Percentiles rank a stretch among this genome's conserved stretches.
These are phyloP conservation scores for Lasioglossum marginatum DNA, from an alignment of 2,888 invertebrate genomes.

Conservation along the genomic window DNA sequence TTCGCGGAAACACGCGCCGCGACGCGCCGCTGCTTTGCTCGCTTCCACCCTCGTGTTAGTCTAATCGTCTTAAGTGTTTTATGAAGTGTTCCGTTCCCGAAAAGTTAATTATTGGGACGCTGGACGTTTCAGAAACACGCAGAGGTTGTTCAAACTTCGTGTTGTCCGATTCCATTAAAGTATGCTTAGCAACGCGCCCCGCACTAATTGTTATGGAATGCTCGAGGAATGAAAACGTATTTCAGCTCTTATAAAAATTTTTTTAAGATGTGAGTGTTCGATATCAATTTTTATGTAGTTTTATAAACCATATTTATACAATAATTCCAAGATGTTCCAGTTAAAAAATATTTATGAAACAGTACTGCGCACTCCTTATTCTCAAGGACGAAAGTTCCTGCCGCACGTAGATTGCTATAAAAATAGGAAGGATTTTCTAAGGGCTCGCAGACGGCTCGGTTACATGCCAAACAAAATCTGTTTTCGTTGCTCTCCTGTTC, in stretches of 20 bases:
- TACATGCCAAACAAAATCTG: not conserved
- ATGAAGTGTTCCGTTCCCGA: not conserved
- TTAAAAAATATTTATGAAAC: not conserved
- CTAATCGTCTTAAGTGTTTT: conserved; percentile 28
- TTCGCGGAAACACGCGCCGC: conserved; percentile 40
- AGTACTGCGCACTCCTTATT: not conserved
- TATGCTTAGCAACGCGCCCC: not conserved
- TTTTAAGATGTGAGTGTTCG: too few relatives aligned
- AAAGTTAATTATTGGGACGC: not conserved
- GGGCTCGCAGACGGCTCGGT: not conserved
- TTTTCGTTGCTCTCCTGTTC: not conserved
- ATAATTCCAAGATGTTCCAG: not conserved
- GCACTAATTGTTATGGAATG: not conserved
- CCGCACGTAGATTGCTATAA: not conserved
- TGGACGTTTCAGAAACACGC: not conserved
- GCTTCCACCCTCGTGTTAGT: conserved; percentile 29
- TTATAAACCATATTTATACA: too few relatives aligned
- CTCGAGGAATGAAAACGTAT: not conserved
- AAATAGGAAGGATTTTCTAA: not conserved
- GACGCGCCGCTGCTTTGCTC: conserved; percentile 37
- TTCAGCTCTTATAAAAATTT: too few relatives aligned
- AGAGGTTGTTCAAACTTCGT: not conserved
- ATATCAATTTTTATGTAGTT: too few relatives aligned
- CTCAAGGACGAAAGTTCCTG: not conserved
- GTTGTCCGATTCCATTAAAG: not conserved